Conservation (phyloP, 2,113 vertebrate species). For the Pachycephala philippinensis region DNA sequence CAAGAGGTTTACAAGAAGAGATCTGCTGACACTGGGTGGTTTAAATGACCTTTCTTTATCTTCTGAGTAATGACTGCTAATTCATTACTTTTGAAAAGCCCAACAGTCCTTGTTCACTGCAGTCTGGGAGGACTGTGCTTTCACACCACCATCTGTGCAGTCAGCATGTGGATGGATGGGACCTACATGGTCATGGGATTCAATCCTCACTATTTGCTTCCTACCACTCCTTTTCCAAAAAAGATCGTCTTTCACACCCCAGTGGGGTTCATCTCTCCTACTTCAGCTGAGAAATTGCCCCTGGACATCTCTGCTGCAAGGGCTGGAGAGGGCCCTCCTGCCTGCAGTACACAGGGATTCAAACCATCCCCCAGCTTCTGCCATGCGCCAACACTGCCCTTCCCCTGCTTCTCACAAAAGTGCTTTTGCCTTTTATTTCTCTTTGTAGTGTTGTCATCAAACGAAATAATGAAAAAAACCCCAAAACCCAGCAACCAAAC, state of each 20-base stretch:
- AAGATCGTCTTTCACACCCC: background rate
- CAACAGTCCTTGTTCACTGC: background rate
- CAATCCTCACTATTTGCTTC: background rate
- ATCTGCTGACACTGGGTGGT: background rate
- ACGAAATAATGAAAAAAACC: background rate
- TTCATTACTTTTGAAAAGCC: background rate
- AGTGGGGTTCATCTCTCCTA: background rate
- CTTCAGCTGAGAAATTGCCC: background rate
- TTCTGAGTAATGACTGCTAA: background rate
- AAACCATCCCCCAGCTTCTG: background rate
- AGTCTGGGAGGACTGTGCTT: background rate
- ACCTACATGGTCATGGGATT: background rate
- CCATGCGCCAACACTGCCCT: background rate
- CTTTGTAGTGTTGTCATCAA: background rate
- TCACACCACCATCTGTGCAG: accelerated
- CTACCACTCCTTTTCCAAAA: background rate
- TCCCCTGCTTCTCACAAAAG: background rate
- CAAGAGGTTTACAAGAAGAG: background rate
- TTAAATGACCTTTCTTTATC: background rate
- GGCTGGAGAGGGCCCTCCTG: background rate
- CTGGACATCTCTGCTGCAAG: background rate
- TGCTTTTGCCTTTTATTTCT: background rate
- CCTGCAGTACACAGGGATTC: background rate
- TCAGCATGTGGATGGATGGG: background rate
- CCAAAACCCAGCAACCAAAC: background rate